Evolutionary conservation across 2,797 vertebrate species (phyloP), one percentile per base, ranked within the genome.

Genomic region (Megaceryle alcyon): DNA sequence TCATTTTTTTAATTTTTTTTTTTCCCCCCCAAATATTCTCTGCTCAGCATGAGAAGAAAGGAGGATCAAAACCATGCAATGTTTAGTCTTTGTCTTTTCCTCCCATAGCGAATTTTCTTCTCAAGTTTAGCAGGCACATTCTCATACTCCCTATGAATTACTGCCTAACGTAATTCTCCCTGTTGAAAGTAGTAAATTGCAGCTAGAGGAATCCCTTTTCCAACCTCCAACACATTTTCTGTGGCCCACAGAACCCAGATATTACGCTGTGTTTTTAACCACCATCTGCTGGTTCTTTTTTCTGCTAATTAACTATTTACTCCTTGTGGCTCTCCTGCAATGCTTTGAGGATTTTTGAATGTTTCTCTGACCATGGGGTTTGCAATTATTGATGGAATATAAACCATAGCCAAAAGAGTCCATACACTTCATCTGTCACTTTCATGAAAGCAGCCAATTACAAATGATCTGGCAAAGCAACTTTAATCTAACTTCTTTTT

Each of bases 261-360:
- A 68, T 17, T 12, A 56, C 17, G 64, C 44, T 14, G 3, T 41
- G 44, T 61, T 94, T 85, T 56, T 73, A 92, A 69, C 33, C n/a
- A 91, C 57, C 91, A 93, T 89, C 94, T 97, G 88, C 71, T 54
- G 33, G 37, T 61, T 87, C 57, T 92, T 53, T 82, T 23, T 68
- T 49, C 85, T 88, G 65, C n/a, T 90, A 92, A 92, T 92, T 92
- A 94, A 94, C 83, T 90, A 46, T 78, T 87, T 75, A 46, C 37
- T 95, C 41, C 57, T 82, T 80, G 57, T 71, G 85, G 57, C 25
- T 90, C 81, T 87, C 43, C 73, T 69, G 37, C 33, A 84, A 86
- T 2, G 3, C 48, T 71, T 13, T 14, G 21, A 68, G 37, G 49
- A n/a, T n/a, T n/a, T n/a, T n/a, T n/a, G 31, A 80, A 39, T 1